These are phyloP conservation scores for Eulemur rubriventer DNA, from an alignment of 2,797 vertebrate species.

Conservation along the genomic window DNA sequence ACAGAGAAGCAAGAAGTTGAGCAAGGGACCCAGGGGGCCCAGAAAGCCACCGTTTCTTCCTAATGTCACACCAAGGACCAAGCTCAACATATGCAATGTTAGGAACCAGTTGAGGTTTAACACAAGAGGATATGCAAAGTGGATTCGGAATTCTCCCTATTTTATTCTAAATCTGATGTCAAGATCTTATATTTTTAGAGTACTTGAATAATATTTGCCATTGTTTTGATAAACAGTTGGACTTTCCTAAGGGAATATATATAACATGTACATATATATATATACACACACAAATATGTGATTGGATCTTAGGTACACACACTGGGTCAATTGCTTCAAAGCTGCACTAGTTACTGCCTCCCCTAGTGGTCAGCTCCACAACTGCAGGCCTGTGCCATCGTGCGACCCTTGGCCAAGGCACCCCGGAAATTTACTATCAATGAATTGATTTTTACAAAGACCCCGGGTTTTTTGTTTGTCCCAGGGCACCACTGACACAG, in stretches of 20 bases:
- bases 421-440: background rate
- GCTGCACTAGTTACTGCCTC: background rate
- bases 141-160: background rate
- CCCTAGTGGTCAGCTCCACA: slow-evolving; percentile 36
- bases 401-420: background rate
- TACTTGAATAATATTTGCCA: background rate
- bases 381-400: background rate
- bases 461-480: background rate
- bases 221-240: slow-evolving; percentile 8
- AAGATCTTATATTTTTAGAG: background rate
- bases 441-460: background rate
- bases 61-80: background rate
- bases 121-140: background rate
- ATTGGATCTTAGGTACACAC: background rate
- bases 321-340: background rate
- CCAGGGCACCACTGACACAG: background rate
- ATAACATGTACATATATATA: too few relatives aligned
- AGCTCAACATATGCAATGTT: background rate
- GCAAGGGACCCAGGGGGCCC: background rate
- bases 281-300: background rate
- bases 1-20: background rate
- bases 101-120: background rate
- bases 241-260: background rate
- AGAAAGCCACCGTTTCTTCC: background rate
- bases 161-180: background rate